Conservation (phyloP, 2,113 vertebrate species). For the Emberiza fucata region DNA sequence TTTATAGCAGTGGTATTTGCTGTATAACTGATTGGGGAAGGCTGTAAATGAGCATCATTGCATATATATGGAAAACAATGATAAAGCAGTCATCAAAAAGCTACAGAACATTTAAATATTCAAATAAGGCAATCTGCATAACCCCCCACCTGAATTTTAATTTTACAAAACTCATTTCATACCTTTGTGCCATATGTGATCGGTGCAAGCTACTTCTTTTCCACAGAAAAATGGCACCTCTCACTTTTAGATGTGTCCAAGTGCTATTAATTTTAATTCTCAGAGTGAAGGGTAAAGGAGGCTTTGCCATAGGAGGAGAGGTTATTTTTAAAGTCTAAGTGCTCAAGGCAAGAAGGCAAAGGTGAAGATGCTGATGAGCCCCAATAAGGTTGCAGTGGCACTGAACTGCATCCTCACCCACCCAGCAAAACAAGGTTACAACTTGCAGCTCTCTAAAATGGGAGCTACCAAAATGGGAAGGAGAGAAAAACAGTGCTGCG, state of each 20-base stretch:
- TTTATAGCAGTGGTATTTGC: constrained; percentile 66
- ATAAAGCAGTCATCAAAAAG: constrained; percentile 70
- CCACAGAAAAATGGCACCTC: background rate
- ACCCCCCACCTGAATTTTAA: constrained; percentile 58
- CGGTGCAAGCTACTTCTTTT: background rate
- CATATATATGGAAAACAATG: constrained; percentile 55
- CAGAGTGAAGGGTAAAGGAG: background rate
- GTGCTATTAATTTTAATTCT: background rate
- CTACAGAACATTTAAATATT: constrained; percentile 64
- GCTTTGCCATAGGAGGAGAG: background rate
- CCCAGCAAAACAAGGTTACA: background rate
- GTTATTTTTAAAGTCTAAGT: background rate
- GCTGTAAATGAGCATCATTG: constrained; percentile 54
- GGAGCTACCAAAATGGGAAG: background rate
- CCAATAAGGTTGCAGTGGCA: background rate
- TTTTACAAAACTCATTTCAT: constrained; percentile 30
- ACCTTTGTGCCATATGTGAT: background rate
- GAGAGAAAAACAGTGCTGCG: background rate
- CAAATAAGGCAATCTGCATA: constrained; percentile 60
- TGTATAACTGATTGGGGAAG: constrained; percentile 65
- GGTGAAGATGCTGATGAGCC: background rate
- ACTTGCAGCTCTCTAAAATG: background rate
- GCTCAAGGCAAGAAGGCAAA: background rate
- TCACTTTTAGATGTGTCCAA: background rate
- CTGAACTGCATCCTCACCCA: background rate